Conservation (phyloP, 2,113 vertebrate genomes). For the Carollia perspicillata region DNA sequence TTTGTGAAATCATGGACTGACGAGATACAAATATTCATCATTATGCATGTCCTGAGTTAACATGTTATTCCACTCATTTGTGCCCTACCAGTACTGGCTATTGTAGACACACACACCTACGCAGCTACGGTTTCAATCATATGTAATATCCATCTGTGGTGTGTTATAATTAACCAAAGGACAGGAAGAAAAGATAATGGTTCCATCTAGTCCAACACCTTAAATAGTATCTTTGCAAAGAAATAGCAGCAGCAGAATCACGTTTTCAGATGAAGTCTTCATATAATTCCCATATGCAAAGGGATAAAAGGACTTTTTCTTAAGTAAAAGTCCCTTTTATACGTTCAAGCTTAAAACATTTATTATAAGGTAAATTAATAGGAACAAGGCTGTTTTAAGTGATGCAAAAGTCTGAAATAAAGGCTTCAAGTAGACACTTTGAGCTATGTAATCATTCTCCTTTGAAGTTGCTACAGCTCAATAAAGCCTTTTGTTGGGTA, state of each 20-base stretch:
- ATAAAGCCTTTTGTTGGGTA: not conserved
- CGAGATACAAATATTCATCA: not conserved
- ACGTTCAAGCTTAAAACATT: not conserved
- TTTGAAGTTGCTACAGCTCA: not conserved
- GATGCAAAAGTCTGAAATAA: not conserved
- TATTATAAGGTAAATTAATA: not conserved
- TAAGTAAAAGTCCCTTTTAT: not conserved
- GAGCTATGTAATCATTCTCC: not conserved
- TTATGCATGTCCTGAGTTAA: not conserved
- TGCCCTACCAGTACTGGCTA: not conserved
- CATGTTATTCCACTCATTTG: not conserved
- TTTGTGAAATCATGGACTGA: not conserved
- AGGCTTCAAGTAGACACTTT: not conserved
- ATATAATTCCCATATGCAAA: not conserved
- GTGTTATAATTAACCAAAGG: not conserved
- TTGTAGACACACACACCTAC: not conserved
- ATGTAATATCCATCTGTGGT: not conserved
- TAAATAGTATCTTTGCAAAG: not conserved
- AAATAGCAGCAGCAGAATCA: not conserved
- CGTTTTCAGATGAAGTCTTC: not conserved
- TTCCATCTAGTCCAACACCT: not conserved
- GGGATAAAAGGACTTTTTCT: slow-evolving; percentile 3
- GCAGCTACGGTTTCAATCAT: not conserved
- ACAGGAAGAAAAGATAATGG: not conserved
- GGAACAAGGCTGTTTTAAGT: not conserved